Conservation (phyloP, 2,797 vertebrate species). For the Parauchenoglanis ngamensis region DNA sequence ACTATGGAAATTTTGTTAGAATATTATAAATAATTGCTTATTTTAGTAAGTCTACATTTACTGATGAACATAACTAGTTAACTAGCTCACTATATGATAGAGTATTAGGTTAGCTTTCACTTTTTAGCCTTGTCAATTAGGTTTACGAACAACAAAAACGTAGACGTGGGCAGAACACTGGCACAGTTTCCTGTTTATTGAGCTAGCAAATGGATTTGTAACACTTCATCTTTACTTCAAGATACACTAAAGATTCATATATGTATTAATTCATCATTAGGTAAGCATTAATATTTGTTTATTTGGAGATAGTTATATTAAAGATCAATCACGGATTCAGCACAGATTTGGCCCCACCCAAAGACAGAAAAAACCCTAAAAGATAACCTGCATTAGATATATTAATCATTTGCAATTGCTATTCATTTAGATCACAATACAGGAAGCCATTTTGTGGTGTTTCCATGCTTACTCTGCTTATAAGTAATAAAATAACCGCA, state of each 20-base stretch:
- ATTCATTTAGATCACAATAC: background rate
- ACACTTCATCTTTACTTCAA: background rate
- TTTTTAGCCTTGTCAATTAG: background rate
- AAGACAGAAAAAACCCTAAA: background rate
- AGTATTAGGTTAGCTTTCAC: background rate
- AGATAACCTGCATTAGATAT: background rate
- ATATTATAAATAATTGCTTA: background rate
- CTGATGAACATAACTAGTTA: background rate
- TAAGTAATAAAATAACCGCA: background rate
- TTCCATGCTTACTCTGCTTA: background rate
- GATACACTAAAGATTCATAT: background rate
- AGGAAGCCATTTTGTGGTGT: background rate
- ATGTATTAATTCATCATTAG: background rate
- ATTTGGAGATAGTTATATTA: background rate
- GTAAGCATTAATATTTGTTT: background rate
- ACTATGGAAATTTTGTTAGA: background rate
- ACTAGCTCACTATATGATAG: background rate
- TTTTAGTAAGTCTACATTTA: background rate
- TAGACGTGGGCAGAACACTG: background rate
- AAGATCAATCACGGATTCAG: background rate
- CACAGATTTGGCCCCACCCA: background rate
- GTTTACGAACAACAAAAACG: background rate
- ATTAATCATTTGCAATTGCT: background rate
- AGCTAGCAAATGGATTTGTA: background rate
- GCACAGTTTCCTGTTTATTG: background rate